Percentiles rank a stretch among this genome's conserved stretches.
Conservation (phyloP, 2,797 vertebrate species). For the Microctenopoma steveboyesi region DNA sequence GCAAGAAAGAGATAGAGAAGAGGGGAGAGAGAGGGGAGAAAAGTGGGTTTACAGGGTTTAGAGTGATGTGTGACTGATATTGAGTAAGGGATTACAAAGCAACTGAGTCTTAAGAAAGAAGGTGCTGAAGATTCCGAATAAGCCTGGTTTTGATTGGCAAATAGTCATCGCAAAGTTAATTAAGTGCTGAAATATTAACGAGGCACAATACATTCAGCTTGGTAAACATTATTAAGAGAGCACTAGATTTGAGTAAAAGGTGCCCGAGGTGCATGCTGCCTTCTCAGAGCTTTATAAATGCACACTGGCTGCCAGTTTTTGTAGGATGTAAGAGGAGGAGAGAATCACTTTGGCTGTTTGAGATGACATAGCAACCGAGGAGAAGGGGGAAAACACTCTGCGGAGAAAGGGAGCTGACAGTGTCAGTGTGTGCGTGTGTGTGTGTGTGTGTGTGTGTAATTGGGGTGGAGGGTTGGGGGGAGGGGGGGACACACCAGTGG, state of each 20-base stretch:
- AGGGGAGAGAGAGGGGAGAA: slow-evolving; percentile 6
- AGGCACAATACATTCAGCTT: slow-evolving; percentile 8
- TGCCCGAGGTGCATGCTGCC: slow-evolving; percentile 18
- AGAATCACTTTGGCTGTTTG: slow-evolving; percentile 39
- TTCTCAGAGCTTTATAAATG: slow-evolving; percentile 21
- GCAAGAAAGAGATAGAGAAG: slow-evolving; percentile 40
- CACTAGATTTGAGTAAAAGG: slow-evolving; percentile 36
- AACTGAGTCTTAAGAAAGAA: slow-evolving; percentile 57
- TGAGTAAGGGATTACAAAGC: slow-evolving; percentile 50
- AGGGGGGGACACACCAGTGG: slow-evolving; percentile 44
- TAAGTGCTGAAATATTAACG: slow-evolving; percentile 22
- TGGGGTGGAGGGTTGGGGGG: slow-evolving; percentile 4
- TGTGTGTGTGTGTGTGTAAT: slow-evolving; percentile 11
- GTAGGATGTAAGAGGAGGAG: slow-evolving; percentile 23
- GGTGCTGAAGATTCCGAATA: slow-evolving; percentile 45
- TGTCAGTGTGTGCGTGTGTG: slow-evolving; percentile 13
- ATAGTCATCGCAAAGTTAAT: slow-evolving; percentile 27
- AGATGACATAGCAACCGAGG: slow-evolving; percentile 43
- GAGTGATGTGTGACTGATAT: slow-evolving; percentile 42
- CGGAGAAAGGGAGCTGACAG: slow-evolving; percentile 41
- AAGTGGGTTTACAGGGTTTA: slow-evolving; percentile 38
- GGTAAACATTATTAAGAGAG: slow-evolving; percentile 20
- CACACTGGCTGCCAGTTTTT: not conserved
- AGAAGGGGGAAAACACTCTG: slow-evolving; percentile 39
- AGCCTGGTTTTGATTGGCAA: slow-evolving; percentile 41